Conservation (phyloP, 37 sponge, comb jelly and placozoan species). For the Ephydatia muelleri region DNA sequence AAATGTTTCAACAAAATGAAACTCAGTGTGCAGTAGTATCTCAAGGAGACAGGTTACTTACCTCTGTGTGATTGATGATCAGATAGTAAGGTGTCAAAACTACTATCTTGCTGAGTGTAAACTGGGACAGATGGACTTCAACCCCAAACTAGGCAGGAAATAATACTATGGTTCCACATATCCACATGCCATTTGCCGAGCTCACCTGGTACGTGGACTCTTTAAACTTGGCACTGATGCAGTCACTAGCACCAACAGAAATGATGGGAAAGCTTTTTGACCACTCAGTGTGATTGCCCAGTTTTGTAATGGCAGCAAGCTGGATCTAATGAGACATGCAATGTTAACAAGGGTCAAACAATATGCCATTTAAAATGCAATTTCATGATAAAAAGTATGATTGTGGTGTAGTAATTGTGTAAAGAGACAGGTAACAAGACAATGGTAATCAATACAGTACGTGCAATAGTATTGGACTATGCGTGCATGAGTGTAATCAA, state of each 20-base stretch:
- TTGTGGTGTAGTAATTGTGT: too few species aligned
- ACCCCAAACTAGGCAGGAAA: conserved; percentile 71
- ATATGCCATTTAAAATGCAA: too few species aligned
- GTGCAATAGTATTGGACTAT: too few species aligned
- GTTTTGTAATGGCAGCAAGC: conserved; percentile 20
- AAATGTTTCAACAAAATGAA: background rate
- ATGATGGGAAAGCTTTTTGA: conserved; percentile 65
- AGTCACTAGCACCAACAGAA: conserved; percentile 69
- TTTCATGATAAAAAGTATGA: background rate
- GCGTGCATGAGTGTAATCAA: too few species aligned
- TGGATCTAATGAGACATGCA: conserved; percentile 33
- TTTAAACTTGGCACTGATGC: conserved; percentile 31
- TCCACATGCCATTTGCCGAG: background rate
- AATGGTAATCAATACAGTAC: too few species aligned
- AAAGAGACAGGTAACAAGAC: too few species aligned
- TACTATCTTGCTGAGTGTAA: conserved; percentile 80
- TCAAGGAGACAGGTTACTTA: background rate
- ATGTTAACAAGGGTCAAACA: background rate
- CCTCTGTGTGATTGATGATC: conserved; percentile 76
- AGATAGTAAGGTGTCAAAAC: conserved; percentile 86
- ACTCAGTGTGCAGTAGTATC: too few species aligned
- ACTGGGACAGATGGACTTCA: conserved; percentile 64
- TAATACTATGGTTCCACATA: background rate
- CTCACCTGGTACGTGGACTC: conserved; percentile 42
- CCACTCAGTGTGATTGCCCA: conserved; percentile 54